phyloP scores from a whole-genome alignment of 2,797 vertebrate species.

The Poeciliopsis turneri region DNA sequence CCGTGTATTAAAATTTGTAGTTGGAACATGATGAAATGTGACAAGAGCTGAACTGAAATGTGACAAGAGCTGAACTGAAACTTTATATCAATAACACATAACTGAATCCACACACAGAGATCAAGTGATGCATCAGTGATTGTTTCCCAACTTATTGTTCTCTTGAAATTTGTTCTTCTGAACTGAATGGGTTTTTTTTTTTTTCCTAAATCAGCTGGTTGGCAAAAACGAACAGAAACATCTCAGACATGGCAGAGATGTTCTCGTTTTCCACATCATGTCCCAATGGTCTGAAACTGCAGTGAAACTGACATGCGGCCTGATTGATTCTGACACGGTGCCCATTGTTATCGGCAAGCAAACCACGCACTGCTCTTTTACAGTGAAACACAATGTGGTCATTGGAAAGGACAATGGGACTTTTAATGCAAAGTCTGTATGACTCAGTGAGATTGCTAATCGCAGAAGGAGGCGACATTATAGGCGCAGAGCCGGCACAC shows the following conservation, averaged over 20 bases:
- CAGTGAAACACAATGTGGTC: constrained; percentile 64
- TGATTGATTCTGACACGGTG: constrained; percentile 59
- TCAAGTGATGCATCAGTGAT: constrained; percentile 26
- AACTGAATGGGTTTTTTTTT: neutral
- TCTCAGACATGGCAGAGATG: constrained; percentile 32
- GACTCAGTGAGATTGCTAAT: constrained; percentile 69
- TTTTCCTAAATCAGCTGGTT: neutral
- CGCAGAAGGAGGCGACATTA: constrained; percentile 58
- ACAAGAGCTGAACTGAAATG: neutral
- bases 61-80: neutral
- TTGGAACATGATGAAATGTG: neutral
- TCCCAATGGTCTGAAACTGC: constrained; percentile 48
- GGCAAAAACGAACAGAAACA: constrained; percentile 39
- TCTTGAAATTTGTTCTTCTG: constrained; percentile 26
- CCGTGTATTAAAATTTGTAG: neutral
- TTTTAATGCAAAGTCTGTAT: constrained; percentile 62
- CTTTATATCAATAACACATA: neutral
- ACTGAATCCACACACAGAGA: neutral
- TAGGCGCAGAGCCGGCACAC: constrained; percentile 67
- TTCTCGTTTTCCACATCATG: constrained; percentile 47
- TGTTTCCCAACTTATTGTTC: constrained; percentile 35
- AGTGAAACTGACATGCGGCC: constrained; percentile 45
- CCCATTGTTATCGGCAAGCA: constrained; percentile 66
- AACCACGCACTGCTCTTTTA: constrained; percentile 56
- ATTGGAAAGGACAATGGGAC: constrained; percentile 67